Evolutionary conservation across 2,797 vertebrate genomes (phyloP).

Genomic region (Benthosema pterotum): DNA sequence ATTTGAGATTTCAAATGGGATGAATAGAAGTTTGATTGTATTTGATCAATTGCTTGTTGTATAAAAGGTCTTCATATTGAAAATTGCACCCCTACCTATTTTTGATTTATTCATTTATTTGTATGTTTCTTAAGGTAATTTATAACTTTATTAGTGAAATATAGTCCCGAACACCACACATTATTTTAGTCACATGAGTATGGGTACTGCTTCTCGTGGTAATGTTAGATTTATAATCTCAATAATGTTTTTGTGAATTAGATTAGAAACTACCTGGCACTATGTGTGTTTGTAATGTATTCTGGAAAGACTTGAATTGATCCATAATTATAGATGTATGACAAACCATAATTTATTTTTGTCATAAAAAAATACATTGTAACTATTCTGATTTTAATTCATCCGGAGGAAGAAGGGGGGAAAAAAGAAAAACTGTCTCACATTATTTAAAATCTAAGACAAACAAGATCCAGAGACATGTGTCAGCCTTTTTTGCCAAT

Average conservation of each 20-base stretch:
- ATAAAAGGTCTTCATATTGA: too few relatives aligned
- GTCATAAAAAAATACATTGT: conserved; percentile 54
- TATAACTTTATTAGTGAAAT: not conserved
- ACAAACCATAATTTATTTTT: conserved; percentile 27
- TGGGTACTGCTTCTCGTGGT: not conserved
- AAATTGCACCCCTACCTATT: too few relatives aligned
- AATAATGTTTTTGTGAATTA: not conserved
- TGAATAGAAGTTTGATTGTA: too few relatives aligned
- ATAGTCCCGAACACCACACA: not conserved
- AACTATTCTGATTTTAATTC: conserved; percentile 63
- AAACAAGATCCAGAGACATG: conserved; percentile 73
- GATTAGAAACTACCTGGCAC: not conserved
- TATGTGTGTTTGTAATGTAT: too few relatives aligned
- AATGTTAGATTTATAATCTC: not conserved
- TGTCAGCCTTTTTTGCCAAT: conserved; percentile 77
- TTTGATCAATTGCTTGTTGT: too few relatives aligned
- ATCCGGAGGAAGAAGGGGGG: conserved; percentile 59
- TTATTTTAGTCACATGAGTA: not conserved
- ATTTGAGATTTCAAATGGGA: too few relatives aligned
- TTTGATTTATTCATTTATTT: not conserved
- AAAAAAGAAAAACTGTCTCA: conserved; percentile 66
- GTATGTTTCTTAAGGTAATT: not conserved
- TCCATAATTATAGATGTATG: not conserved
- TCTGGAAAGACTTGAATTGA: not conserved
- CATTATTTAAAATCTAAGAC: conserved; percentile 74